Conservation (phyloP, 1,140 invertebrate genomes). For the Dendrolimus punctatus region DNA sequence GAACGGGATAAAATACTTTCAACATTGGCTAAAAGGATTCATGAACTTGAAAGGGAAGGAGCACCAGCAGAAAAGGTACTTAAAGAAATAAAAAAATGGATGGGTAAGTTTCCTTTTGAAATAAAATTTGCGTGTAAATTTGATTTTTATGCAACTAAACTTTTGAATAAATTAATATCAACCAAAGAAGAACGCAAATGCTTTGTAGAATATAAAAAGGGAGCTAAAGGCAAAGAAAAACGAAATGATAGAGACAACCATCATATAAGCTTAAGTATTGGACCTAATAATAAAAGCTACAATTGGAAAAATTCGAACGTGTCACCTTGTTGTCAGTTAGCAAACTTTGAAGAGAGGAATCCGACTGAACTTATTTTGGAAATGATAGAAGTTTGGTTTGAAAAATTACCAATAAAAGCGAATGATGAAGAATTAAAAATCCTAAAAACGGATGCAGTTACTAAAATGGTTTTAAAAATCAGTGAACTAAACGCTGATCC, state of each 20-base stretch:
- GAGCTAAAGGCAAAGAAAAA: no score
- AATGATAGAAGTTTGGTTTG: constrained; percentile 31
- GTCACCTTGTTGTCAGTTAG: no score
- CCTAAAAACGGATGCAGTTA: constrained; percentile 23
- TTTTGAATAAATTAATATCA: constrained; percentile 14
- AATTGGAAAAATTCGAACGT: no score
- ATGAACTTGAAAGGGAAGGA: constrained; percentile 28
- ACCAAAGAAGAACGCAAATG: neutral
- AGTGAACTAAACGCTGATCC: constrained; percentile 32
- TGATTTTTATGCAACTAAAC: constrained; percentile 18
- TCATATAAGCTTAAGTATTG: no score
- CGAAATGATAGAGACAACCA: no score
- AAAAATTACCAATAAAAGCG: constrained; percentile 18
- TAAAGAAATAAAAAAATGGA: constrained; percentile 34
- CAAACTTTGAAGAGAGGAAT: constrained; percentile 8
- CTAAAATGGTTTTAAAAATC: constrained; percentile 37
- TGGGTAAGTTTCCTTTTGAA: constrained; percentile 25
- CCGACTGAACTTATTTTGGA: constrained; percentile 16
- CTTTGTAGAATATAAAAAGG: no score
- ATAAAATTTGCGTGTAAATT: constrained; percentile 15
- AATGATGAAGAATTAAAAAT: constrained; percentile 11
- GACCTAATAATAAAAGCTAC: no score
- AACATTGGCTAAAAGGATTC: constrained; percentile 28
- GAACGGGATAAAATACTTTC: constrained; percentile 32
- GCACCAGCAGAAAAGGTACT: constrained; percentile 18